Evolutionary conservation across 2,888 invertebrate genomes (phyloP), one percentile per base, ranked within the genome.

Genomic region (Idaea dimidiata): DNA sequence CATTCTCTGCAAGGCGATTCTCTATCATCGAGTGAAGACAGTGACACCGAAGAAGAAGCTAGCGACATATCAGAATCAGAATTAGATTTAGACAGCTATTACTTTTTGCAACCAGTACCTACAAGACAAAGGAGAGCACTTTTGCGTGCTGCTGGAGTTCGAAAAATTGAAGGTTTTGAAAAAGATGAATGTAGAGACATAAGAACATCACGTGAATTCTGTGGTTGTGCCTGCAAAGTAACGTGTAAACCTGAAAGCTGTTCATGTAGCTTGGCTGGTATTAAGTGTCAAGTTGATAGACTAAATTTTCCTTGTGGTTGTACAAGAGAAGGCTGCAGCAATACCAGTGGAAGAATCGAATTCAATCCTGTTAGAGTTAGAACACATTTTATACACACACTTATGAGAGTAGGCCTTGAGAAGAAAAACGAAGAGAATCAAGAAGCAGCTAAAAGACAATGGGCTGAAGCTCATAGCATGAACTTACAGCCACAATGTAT

Each of bases 251-350:
- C 99, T 0, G 98, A 98, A 77, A 97, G 96, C 18, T 99, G 99
- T 86, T 96, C 97, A 16, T 99, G 99, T 90, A 97, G 98, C 83
- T 95, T 97, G 81, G 97, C 97, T 57, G 98, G 98, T 67, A 99
- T 99, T 72, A 98, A 99, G 93, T 99, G 99, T 86, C 99, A 99
- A 94, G 99, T 99, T 62, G 99, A 99, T 88, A 94, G 99, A 66
- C 94, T 97, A 66, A 98, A 97, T 81, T 99, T 99, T 83, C 99
- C 99, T 0, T 99, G 99, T 86, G 98, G 99, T 14, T 99, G 99
- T 87, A 96, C 97, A 1, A 95, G 97, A 73, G 98, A 98, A 77
- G 97, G 98, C 59, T 99, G 99, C 87, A 96, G 95, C 66, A 99
- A 99, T 84, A 95, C 96, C 0, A 95, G 96, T 58, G 99, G 99